A percentile compares a stretch with the other conserved stretches of the same genome.
Conservation (phyloP, 2,113 vertebrate species). For the Stomatorhinus ivindoensis region DNA sequence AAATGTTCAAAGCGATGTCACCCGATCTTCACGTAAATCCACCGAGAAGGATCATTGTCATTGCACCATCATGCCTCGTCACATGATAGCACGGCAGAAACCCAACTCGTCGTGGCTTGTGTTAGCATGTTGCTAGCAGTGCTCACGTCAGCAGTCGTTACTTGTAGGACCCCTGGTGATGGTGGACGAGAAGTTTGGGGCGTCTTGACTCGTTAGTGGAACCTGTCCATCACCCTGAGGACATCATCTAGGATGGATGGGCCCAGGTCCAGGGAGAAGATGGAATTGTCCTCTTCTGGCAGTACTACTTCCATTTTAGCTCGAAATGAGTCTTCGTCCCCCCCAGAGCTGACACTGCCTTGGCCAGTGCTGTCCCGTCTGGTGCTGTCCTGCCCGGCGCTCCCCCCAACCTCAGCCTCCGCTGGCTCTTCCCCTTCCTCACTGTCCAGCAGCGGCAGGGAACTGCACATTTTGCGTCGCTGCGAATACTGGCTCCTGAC, state of each 20-base stretch:
- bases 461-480: slow-evolving; percentile 53
- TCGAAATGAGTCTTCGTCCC: slow-evolving; percentile 52
- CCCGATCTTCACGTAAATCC: not conserved
- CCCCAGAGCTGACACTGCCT: slow-evolving; percentile 43
- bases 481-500: slow-evolving; percentile 15
- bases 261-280: slow-evolving; percentile 74
- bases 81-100: not conserved
- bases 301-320: slow-evolving; percentile 51
- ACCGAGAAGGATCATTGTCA: not conserved
- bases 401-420: slow-evolving; percentile 34
- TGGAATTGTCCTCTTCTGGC: slow-evolving; percentile 43
- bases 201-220: slow-evolving; percentile 54
- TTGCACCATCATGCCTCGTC: not conserved
- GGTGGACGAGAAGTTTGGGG: not conserved
- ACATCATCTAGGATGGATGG: slow-evolving; percentile 87
- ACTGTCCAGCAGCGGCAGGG: slow-evolving; percentile 57
- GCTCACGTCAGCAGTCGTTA: not conserved
- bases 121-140: not conserved
- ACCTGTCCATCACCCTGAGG: slow-evolving; percentile 80
- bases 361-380: slow-evolving; percentile 31
- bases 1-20: not conserved
- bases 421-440: slow-evolving; percentile 26
- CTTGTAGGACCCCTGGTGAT: not conserved
- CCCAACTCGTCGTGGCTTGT: not conserved
- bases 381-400: slow-evolving; percentile 17